Evolutionary conservation across 2,113 vertebrate species (phyloP).

Genomic region (Struthidea cinerea): DNA sequence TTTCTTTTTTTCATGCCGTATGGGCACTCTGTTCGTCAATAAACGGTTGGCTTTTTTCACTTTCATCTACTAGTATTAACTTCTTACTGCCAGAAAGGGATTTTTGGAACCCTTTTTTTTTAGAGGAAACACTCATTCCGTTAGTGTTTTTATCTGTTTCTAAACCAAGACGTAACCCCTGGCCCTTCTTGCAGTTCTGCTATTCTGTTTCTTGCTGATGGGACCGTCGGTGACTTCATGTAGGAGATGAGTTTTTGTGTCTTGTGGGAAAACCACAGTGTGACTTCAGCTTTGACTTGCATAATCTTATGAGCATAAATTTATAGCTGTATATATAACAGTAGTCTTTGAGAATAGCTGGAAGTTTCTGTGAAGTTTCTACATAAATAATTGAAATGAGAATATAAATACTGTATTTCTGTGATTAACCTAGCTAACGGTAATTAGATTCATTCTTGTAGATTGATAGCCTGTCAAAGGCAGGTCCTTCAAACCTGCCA

Average conservation of each 20-base stretch:
- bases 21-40: background rate
- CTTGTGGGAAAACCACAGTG: background rate
- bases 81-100: background rate
- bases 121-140: background rate
- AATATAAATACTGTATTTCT: background rate
- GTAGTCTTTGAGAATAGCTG: background rate
- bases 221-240: background rate
- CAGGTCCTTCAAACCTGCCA: background rate
- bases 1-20: background rate
- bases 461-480: background rate
- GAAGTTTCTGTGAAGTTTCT: background rate
- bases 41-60: background rate
- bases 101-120: background rate
- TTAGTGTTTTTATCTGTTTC: background rate
- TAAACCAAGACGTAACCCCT: background rate
- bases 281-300: background rate
- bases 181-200: background rate
- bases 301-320: background rate
- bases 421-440: background rate
- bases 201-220: background rate
- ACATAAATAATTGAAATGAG: background rate
- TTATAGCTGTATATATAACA: background rate
- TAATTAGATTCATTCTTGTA: background rate
- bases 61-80: background rate
- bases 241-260: background rate